Base-by-base conservation (phyloP, 53 echinoderm and acorn worm genomes). In the Holothuria leucospilota region DNA sequence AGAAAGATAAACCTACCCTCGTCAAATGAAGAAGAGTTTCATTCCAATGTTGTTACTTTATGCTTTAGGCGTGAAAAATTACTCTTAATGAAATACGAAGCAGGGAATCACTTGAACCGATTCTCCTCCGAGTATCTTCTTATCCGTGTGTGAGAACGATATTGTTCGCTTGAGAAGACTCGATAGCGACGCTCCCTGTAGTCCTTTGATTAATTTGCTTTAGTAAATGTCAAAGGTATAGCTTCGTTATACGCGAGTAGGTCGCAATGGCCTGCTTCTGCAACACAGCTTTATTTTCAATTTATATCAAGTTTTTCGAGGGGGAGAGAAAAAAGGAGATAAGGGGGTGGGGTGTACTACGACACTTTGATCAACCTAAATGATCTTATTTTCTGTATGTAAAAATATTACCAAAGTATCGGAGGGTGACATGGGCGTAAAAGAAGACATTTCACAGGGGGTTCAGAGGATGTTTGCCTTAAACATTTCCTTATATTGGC, bases 161-260 rank as follows among this genome's bases (percentile, higher is more conserved):
- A 75, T 49, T 25, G 41, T 23, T 51, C 39, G 75, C 25, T 51
- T 25, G 75, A 75, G 21, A 75, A 41, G 51, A 75, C 25, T 40
- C n/a, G 75, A 75, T 75, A 23, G 52, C 75, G 26, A 75, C 4
- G 52, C 38, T 20, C 51, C 51, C 13, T 52, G 49, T 42, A 75
- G 49, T 49, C 20, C 21, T 52, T 75, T 75, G 75, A 75, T 75
- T 75, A 75, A 75, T 75, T 49, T n/a, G 26, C 75, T 46, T n/a
- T 8, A 23, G 23, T 52, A 75, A 75, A 75, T 75, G 75, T 75
- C 75, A 75, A 49, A 75, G 75, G 72, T 20, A 75, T 75, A 49
- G 8, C 75, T 23, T 6, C 2, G 34, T 13, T 46, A 51, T 52
- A 75, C 75, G 51, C 39, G 75, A 75, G 41, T 26, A 51, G 51